phyloP scores from a whole-genome alignment of 2,113 vertebrate species.

The Leuciscus idus region DNA sequence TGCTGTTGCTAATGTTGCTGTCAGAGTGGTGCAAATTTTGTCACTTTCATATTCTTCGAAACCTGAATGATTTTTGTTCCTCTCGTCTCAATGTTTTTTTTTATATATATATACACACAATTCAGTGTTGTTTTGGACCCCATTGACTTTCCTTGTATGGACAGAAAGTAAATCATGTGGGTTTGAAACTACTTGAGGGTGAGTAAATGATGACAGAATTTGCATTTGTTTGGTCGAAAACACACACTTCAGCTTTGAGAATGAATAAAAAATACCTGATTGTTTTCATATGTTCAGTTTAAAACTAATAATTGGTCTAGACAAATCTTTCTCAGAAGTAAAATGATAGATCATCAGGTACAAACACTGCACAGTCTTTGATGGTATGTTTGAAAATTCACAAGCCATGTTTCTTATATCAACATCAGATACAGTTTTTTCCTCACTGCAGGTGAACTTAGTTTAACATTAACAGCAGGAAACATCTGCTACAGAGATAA shows the following conservation, averaged over 20 bases:
- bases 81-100: no score
- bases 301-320: conserved; percentile 1
- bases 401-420: conserved; percentile 21
- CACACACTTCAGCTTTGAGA: background rate
- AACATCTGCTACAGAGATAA: conserved; percentile 1
- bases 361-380: background rate
- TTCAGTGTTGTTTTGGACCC: background rate
- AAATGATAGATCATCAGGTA: conserved; percentile 9
- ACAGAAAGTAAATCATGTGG: background rate
- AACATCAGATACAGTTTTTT: background rate
- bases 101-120: no score
- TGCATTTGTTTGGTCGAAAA: background rate
- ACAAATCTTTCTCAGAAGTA: background rate
- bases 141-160: background rate
- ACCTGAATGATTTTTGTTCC: background rate
- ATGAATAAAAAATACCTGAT: background rate
- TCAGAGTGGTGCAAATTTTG: background rate
- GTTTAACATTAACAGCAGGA: conserved; percentile 31
- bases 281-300: background rate
- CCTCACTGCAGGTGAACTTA: conserved; percentile 18
- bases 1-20: background rate
- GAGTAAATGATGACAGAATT: background rate
- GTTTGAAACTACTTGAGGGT: background rate
- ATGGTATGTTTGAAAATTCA: background rate
- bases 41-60: background rate